Percentiles rank a stretch among this genome's conserved stretches.
Conservation (phyloP, 2,888 invertebrate species). For the Oithona nana region DNA sequence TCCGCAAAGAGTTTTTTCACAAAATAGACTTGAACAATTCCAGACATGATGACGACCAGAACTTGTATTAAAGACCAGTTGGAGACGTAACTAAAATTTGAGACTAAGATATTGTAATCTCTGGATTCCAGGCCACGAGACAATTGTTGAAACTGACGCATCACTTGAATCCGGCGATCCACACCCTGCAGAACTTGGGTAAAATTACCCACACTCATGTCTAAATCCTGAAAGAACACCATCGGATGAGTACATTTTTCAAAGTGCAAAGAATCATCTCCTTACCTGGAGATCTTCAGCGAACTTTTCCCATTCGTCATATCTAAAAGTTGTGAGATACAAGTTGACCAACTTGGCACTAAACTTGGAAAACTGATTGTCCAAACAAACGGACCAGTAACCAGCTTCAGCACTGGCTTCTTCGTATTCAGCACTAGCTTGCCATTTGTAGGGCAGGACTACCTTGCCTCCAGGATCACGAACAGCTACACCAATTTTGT, state of each 20-base stretch:
- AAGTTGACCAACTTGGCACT: conserved; percentile 72
- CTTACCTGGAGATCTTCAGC: conserved; percentile 55
- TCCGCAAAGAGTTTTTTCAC: conserved; percentile 56
- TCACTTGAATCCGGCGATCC: conserved; percentile 27
- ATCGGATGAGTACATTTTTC: conserved; percentile 2
- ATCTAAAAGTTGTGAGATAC: conserved; percentile 69
- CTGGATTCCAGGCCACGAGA: conserved; percentile 57
- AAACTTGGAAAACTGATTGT: conserved; percentile 79
- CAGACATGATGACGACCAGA: conserved; percentile 54
- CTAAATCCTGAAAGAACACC: conserved; percentile 18
- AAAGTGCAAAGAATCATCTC: neutral
- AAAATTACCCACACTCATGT: conserved; percentile 11
- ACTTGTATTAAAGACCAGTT: conserved; percentile 77
- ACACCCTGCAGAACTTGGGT: conserved; percentile 21
- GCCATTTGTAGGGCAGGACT: conserved; percentile 78
- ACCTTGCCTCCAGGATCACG: conserved; percentile 60
- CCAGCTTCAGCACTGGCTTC: conserved; percentile 60
- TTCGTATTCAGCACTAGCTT: conserved; percentile 68
- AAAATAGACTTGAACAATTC: conserved; percentile 62
- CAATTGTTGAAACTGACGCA: conserved; percentile 61
- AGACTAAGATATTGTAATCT: conserved; percentile 56
- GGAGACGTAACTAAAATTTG: conserved; percentile 68
- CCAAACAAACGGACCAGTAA: conserved; percentile 74
- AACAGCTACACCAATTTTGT: conserved; percentile 12
- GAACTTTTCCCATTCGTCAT: conserved; percentile 81